These are phyloP conservation scores for Pristis pectinata DNA, from an alignment of 2,797 vertebrate species.

Conservation along the genomic window DNA sequence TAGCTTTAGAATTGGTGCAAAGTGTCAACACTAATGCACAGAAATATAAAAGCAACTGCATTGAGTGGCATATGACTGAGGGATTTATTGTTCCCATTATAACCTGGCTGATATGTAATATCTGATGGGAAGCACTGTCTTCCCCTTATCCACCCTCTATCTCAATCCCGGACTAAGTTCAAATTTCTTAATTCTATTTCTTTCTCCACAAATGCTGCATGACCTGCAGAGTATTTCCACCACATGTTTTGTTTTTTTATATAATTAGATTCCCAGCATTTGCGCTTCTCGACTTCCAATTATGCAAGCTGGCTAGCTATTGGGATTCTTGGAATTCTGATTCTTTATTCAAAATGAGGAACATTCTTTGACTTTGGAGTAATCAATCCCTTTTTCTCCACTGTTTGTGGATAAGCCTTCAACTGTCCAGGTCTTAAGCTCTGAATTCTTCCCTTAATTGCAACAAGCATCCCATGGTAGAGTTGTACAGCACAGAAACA, in stretches of 20 bases:
- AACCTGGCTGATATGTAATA: background rate
- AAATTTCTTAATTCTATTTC: too few relatives aligned
- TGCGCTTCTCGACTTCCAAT: background rate
- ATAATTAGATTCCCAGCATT: too few relatives aligned
- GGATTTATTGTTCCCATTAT: background rate
- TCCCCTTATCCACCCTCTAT: background rate
- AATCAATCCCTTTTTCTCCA: background rate
- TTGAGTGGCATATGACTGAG: background rate
- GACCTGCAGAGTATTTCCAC: too few relatives aligned
- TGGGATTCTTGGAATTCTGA: background rate
- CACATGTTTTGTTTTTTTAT: too few relatives aligned
- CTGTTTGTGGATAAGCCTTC: background rate
- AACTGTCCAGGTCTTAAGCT: background rate
- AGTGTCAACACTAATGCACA: background rate
- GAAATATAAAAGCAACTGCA: background rate
- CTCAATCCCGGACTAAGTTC: background rate
- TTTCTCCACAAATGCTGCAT: too few relatives aligned
- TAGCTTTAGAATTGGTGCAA: background rate
- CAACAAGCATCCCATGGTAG: too few relatives aligned
- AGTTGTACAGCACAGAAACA: too few relatives aligned
- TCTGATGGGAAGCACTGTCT: background rate
- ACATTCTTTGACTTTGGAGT: background rate
- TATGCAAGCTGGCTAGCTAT: background rate
- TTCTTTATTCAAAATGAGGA: background rate
- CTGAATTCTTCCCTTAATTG: background rate